phyloP scores from a whole-genome alignment of 2,797 vertebrate species.

The Eulemur rubriventer region DNA sequence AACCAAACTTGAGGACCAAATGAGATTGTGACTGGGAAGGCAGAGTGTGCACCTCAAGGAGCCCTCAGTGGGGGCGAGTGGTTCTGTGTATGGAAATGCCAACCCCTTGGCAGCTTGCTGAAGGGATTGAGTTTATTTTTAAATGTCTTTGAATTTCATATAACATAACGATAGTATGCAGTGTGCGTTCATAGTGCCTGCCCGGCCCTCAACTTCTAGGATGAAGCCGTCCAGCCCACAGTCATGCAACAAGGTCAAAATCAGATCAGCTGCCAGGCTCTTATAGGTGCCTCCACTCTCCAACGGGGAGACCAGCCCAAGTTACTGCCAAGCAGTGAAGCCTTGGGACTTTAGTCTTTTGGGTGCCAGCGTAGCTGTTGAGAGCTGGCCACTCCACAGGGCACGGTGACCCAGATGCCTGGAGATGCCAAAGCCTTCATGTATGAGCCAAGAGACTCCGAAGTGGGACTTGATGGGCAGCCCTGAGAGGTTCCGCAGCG shows the following conservation, averaged over 20 bases:
- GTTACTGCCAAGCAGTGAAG: not conserved
- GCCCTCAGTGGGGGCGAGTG: not conserved
- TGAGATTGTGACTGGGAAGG: not conserved
- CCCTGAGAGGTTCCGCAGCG: too few relatives aligned
- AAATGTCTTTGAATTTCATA: not conserved
- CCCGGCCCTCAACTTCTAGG: not conserved
- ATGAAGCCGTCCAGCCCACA: not conserved
- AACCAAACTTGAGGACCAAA: not conserved
- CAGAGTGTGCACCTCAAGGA: not conserved
- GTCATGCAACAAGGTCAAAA: not conserved
- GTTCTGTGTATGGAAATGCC: not conserved
- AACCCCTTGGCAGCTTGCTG: not conserved
- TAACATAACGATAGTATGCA: not conserved
- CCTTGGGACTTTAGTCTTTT: not conserved
- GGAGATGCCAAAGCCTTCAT: not conserved
- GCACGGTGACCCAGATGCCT: accelerated
- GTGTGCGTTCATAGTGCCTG: not conserved
- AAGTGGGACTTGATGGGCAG: not conserved
- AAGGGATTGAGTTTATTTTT: not conserved
- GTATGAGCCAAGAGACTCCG: not conserved
- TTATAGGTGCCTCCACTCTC: accelerated
- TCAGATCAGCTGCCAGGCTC: not conserved
- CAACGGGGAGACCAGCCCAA: not conserved
- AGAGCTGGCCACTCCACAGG: not conserved
- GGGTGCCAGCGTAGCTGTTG: accelerated